Evolutionary conservation across 2,113 vertebrate genomes (phyloP), one percentile per base, ranked within the genome.

Genomic region (Archilochus colubris): DNA sequence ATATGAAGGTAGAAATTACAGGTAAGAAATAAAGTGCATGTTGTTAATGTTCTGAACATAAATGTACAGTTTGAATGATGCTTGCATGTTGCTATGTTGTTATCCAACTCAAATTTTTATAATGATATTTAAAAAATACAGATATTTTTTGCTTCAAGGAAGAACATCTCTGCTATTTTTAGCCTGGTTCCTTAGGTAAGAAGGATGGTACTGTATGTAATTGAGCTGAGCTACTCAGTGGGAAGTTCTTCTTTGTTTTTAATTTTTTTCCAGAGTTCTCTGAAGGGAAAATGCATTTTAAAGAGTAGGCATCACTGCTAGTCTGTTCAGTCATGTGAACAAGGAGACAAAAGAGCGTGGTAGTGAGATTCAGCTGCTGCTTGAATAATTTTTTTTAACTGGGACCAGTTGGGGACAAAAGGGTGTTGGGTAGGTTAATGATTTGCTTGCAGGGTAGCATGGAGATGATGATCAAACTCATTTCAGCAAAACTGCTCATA

Each of bases 1-100:
- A 75, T 23, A 69, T 0, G 18, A 83, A 64, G 69, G 83, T 93
- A 82, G 82, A 97, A 94, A 57, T 97, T 36, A 97, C 61, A 22
- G 97, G 98, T 99, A 97, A 95, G 93, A 94, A 92, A 63, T 21
- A 22, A 38, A 50, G 28, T 43, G 21, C 14, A 3, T 61, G 7
- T 33, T 70, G 30, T 54, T 73, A 40, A 78, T 40, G 40, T 80
- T 82, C 43, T 85, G 46, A 82, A 59, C 23, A 27, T 51, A 88
- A 94, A 51, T 44, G 9, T 5, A 33, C 85, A 24, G 21, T 63
- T 68, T 68, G 5, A 58, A 2, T 51, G 46, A 33, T 57, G 31
- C 73, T 88, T 89, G 8, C 44, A 43, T 58, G 55, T 7, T 21
- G 22, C 33, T 81, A 64, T 14, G 12, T 48, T 67, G 50, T 53